Base-by-base conservation (phyloP, 2,888 invertebrate genomes). In the Parapristionchus giblindavisi region DNA sequence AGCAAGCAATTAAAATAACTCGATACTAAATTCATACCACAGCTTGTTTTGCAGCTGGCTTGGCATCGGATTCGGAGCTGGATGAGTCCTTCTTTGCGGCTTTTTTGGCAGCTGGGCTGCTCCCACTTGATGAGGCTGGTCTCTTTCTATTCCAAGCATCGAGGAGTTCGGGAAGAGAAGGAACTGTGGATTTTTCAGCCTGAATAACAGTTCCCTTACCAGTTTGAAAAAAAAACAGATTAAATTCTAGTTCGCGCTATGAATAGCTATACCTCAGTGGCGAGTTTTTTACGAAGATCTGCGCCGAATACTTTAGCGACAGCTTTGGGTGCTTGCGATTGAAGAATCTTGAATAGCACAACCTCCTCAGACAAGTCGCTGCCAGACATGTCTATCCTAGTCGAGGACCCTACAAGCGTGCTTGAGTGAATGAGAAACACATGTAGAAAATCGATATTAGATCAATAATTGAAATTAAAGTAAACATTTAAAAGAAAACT, bases 51-150 rank as follows among this genome's bases (percentile, higher is more conserved):
- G n/a, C n/a, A n/a, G n/a, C n/a, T n/a, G n/a, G n/a, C n/a, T n/a
- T n/a, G n/a, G n/a, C n/a, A n/a, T n/a, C n/a, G n/a, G n/a, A n/a
- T n/a, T 51, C 51, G 21, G 51, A 51, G 68, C 68, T 68, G 3
- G 70, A 75, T 14, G 75, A 76, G 2, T 76, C 76, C 21, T 80
- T 80, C 1, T 77, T 78, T 1, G 80, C 77, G 38, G 77, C 36
- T 54, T 77, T 78, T 36, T 82, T 82, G 4, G 79, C 65, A 36
- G 68, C 63, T 14, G 83, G 79, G 29, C 78, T 78, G 38, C 73
- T 80, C 14, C 73, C 76, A 43, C 79, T 79, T 5, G 77, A 77
- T 1, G 77, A 75, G 48, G 76, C 76, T 2, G 74, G 75, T 1
- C 78, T 68, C 71, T 78, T 80, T 48, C 78, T 78, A 11, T 24